Base-by-base conservation (phyloP, 2,888 invertebrate species). In the Mellilla xanthometata region DNA sequence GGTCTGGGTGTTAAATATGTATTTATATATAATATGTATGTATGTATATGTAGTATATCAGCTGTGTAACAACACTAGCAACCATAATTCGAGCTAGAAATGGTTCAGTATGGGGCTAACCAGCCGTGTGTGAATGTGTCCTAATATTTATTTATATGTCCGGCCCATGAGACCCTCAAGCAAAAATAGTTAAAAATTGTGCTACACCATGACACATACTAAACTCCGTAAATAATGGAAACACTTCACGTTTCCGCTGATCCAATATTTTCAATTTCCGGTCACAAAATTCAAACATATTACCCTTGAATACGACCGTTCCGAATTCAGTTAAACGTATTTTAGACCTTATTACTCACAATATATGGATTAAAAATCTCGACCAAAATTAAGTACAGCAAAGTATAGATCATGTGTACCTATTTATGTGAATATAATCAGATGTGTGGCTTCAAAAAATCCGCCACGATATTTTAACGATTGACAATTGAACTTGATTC, bases 241-340 rank as follows among this genome's bases (percentile, higher is more conserved):
- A 31, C 39, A 35, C 10, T 34, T 29, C 33, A 13, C 39, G 10
- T 32, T 45, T 45, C 39, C 39, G 45, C 11, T 35, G 30, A 39
- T 30, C 26, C 30, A 39, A 39, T 30, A 45, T 35, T 26, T 22
- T 22, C 35, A 30, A 45, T 45, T 35, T 45, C 45, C 45, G 45
- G 2, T 39, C 8, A 11, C 11, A 27, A 29, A 44, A 28, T 10
- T 3, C 1, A 1, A 30, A 11, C 19, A 19, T 10, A 12, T 15
- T 4, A 0, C 9, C 2, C n/a, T n/a, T n/a, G n/a, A n/a, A n/a
- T n/a, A n/a, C n/a, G n/a, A n/a, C n/a, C n/a, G n/a, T n/a, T n/a
- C n/a, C n/a, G n/a, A n/a, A n/a, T n/a, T n/a, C n/a, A n/a, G n/a
- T n/a, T n/a, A n/a, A n/a, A n/a, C n/a, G n/a, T 19, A 45, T 3